Base-by-base conservation (phyloP, 1,140 invertebrate species). In the Psix sp. region DNA sequence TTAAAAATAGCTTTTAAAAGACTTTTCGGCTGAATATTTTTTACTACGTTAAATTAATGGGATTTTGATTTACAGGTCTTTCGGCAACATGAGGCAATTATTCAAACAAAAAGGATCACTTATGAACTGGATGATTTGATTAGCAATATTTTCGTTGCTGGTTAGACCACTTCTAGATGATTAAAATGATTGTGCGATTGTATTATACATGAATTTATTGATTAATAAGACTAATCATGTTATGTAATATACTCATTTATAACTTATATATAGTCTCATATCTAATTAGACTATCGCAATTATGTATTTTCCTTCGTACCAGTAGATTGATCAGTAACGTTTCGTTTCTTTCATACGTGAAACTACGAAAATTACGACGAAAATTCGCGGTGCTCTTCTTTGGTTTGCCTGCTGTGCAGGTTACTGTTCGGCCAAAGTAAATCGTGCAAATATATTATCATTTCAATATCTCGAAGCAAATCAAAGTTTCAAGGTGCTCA, bases 181-280 rank as follows among this genome's bases (percentile, higher is more conserved):
- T 35, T 51, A 9, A 18, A 46, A 59, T 43, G 36, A 45, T 60
- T 51, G 59, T 43, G 66, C 74, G 70, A 76, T 79, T 83, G 81
- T 82, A 84, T 49, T 48, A 82, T 82, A 79, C 76, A 76, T 81
- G 80, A 82, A 77, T 76, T 74, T 68, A 77, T 78, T 81, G 73
- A 74, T 57, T 33, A 63, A 79, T 82, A 80, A 83, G 78, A 74
- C 72, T 78, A 79, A 77, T 74, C 59, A 77, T 74, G 78, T 78
- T 80, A 63, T 82, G 80, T 84, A 83, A 82, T 78, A 81, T 80
- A 82, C 77, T 83, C 77, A 81, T 76, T n/a, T 78, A 75, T 73
- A 77, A 72, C 72, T 79, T 80, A 81, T 77, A 77, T 67, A 63
- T 76, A 78, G 68, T 77, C 54, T 75, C 51, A 68, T 73, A 59